Evolutionary conservation across 2,888 invertebrate species (phyloP).

Genomic region (Metacarcinus magister): DNA sequence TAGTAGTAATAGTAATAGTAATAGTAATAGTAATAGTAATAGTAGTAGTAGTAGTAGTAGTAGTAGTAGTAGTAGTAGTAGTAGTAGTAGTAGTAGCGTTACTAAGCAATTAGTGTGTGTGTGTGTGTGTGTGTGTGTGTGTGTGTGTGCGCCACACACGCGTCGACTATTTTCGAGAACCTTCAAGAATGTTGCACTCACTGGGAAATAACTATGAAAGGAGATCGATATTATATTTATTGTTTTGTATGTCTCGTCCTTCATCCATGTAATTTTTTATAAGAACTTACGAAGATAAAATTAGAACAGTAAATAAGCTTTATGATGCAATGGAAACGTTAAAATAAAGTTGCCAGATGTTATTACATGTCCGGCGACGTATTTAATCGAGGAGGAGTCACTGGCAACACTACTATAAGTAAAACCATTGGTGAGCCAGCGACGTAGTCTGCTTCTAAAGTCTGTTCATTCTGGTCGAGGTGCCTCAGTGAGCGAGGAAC

Average conservation of each 20-base stretch:
- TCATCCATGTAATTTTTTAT: neutral
- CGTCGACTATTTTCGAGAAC: neutral
- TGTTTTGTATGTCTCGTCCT: neutral
- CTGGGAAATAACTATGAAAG: no score
- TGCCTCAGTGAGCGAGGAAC: neutral
- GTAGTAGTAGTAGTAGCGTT: neutral
- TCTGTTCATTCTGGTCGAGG: neutral
- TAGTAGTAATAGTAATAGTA: neutral
- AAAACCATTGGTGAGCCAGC: no score
- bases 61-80: neutral
- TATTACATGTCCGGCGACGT: no score
- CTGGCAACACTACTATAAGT: no score
- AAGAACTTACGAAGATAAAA: neutral
- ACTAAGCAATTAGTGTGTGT: no score
- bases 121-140: no score
- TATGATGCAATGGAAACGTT: neutral
- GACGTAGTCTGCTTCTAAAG: neutral
- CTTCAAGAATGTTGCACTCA: neutral
- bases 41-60: conserved; percentile 48
- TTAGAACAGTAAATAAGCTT: neutral
- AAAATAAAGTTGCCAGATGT: no score
- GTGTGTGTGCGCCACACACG: neutral
- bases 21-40: conserved; percentile 19
- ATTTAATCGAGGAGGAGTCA: neutral
- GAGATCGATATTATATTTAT: neutral